These are phyloP conservation scores for Adelphocoris suturalis DNA, from an alignment of 2,888 invertebrate genomes.

Conservation along the genomic window DNA sequence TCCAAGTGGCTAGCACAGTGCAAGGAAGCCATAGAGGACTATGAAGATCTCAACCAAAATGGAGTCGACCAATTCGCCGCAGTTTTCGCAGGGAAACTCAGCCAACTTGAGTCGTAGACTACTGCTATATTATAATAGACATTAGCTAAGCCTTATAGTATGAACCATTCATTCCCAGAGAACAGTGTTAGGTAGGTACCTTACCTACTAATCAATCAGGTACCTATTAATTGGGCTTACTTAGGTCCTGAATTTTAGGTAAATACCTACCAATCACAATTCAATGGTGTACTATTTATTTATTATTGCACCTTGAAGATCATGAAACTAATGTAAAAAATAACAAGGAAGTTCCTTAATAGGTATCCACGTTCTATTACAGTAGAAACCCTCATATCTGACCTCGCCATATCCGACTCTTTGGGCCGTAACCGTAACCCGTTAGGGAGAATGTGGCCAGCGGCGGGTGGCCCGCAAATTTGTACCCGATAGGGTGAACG, in stretches of 20 bases:
- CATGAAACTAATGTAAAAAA: too few species aligned
- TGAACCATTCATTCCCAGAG: not conserved
- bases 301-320: not conserved
- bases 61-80: constrained; percentile 73
- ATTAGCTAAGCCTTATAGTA: not conserved
- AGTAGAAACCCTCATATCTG: too few species aligned
- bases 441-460: too few species aligned
- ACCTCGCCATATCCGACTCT: too few species aligned
- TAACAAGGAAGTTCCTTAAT: too few species aligned
- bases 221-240: too few species aligned
- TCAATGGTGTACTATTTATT: not conserved
- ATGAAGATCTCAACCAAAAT: constrained; percentile 79
- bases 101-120: constrained; percentile 69
- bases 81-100: constrained; percentile 67
- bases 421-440: too few species aligned
- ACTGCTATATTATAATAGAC: not conserved
- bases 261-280: not conserved
- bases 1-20: constrained; percentile 82
- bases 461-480: too few species aligned
- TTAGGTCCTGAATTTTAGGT: not conserved
- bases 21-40: constrained; percentile 80
- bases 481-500: too few species aligned
- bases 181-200: not conserved
- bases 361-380: too few species aligned
- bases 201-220: too few species aligned